These are phyloP conservation scores for Rambutsinella grinnellia DNA, from an alignment of 2,888 invertebrate genomes.

Conservation along the genomic window DNA sequence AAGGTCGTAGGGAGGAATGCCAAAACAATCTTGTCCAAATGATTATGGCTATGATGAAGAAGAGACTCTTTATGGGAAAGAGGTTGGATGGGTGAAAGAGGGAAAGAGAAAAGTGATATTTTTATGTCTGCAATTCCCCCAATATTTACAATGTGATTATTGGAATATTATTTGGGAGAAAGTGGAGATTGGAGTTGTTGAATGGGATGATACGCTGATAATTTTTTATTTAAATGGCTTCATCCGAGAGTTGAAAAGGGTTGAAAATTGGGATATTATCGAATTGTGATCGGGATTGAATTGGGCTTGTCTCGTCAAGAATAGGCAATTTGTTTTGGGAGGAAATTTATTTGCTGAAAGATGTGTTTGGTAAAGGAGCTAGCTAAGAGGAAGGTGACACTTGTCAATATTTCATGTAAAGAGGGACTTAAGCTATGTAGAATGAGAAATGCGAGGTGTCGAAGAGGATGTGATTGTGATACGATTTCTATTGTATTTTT, in stretches of 20 bases:
- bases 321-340: neutral
- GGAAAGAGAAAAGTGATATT: constrained; percentile 32
- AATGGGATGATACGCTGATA: too few relatives aligned
- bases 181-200: constrained; percentile 5
- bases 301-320: neutral
- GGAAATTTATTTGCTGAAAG: neutral
- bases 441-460: constrained; percentile 9
- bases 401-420: neutral
- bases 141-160: constrained; percentile 21
- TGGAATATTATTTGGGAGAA: neutral
- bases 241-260: neutral
- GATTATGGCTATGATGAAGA: constrained; percentile 24
- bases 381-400: neutral
- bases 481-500: constrained; percentile 41
- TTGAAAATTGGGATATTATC: neutral
- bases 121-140: constrained; percentile 9
- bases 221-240: neutral
- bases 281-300: neutral
- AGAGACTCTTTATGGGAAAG: too few relatives aligned
- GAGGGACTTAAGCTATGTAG: neutral
- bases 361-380: neutral
- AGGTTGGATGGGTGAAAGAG: constrained; percentile 1
- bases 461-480: neutral
- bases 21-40: neutral
- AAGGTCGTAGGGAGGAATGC: constrained; percentile 35